Evolutionary conservation across 2,797 vertebrate genomes (phyloP).

Genomic region (Dryobates pubescens): DNA sequence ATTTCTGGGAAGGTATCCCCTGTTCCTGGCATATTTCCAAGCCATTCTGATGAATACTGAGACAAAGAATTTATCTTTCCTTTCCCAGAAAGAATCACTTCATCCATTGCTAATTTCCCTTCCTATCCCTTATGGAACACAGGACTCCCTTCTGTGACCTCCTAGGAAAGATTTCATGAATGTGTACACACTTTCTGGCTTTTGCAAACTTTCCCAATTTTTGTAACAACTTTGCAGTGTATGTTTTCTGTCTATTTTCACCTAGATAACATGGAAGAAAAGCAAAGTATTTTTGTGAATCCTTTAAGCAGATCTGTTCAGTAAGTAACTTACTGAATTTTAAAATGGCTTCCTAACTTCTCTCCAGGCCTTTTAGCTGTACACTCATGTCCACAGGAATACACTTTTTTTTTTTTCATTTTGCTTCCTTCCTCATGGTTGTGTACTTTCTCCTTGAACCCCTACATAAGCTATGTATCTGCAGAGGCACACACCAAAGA

Average conservation of each 20-base stretch:
- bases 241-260: background rate
- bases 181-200: no score
- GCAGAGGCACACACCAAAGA: background rate
- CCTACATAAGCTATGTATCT: background rate
- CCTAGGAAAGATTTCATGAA: no score
- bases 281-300: background rate
- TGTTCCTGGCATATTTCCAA: background rate
- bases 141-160: background rate
- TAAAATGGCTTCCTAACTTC: background rate
- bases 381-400: background rate
- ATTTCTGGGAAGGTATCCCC: slow-evolving; percentile 5
- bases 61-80: slow-evolving; percentile 35
- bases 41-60: slow-evolving; percentile 14
- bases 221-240: background rate
- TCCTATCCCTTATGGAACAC: background rate
- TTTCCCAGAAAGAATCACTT: slow-evolving; percentile 34
- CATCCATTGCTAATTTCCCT: slow-evolving; percentile 28
- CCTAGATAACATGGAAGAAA: background rate
- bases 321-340: background rate
- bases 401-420: background rate
- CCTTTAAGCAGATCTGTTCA: background rate
- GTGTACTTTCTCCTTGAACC: background rate
- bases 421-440: background rate
- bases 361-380: background rate
- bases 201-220: background rate